Percentiles rank a stretch among this genome's conserved stretches.
Evolutionary conservation across 1,140 invertebrate genomes (phyloP).

Genomic region (Sycophaga agraensis): DNA sequence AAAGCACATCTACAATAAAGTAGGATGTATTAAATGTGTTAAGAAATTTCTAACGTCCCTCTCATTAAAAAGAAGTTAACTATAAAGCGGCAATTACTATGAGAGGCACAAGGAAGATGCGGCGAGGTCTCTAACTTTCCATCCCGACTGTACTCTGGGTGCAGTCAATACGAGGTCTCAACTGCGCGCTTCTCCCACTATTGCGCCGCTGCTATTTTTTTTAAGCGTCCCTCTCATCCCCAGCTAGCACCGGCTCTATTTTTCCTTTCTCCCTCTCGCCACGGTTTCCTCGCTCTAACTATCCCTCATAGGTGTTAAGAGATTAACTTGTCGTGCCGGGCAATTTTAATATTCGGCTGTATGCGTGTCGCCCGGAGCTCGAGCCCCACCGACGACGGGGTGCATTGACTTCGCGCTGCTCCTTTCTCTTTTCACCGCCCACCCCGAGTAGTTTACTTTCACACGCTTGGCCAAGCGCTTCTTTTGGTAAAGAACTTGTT

Average conservation of each 20-base stretch:
- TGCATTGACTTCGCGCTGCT: neutral
- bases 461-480: too few relatives aligned
- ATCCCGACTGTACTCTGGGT: too few relatives aligned
- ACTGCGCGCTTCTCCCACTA: neutral
- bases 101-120: too few relatives aligned
- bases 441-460: too few relatives aligned
- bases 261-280: constrained; percentile 21
- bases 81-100: too few relatives aligned
- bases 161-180: neutral
- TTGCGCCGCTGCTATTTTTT: neutral
- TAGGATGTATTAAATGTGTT: too few relatives aligned
- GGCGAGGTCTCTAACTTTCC: too few relatives aligned
- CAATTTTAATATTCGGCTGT: constrained; percentile 41
- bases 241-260: constrained; percentile 5
- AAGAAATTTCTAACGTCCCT: too few relatives aligned
- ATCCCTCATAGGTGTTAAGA: constrained; percentile 43
- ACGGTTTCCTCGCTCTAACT: constrained; percentile 11
- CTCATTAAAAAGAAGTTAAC: too few relatives aligned
- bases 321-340: constrained; percentile 44
- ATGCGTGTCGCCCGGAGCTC: constrained; percentile 4
- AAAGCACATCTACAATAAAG: too few relatives aligned
- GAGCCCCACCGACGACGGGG: neutral
- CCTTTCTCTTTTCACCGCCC: too few relatives aligned
- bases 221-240: constrained; percentile 20
- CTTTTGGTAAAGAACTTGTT: too few relatives aligned